Base-by-base conservation (phyloP, 2,797 vertebrate genomes). In the Psittacula echo region DNA sequence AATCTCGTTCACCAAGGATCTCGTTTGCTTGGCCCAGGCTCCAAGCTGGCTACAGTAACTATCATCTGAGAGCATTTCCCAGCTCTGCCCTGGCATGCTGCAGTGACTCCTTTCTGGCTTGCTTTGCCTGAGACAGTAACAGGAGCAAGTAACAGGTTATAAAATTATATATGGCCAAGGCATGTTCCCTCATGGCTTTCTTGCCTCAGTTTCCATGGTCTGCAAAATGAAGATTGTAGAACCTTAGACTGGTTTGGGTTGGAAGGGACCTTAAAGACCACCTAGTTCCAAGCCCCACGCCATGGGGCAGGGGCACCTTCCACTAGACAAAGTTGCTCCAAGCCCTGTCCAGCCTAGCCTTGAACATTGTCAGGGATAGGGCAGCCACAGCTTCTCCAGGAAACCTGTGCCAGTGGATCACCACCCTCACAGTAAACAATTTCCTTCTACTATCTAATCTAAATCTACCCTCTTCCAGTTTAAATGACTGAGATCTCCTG, bases 11-110 rank as follows among this genome's bases (percentile, higher is more conserved):
- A n/a, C 50, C 7, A 0, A 37, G 27, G 18, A 56, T 64, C 54
- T 53, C 65, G 87, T 62, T n/a, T 54, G 30, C 48, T 32, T 47
- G 22, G 37, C 32, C 16, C 22, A 85, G 30, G 23, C 39, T 80
- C 51, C 37, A 39, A 64, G 44, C 10, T 54, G 34, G 26, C 50
- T 47, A 72, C 17, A 51, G 51, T 4, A 5, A 24, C 4, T 27
- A 44, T 34, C 16, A 60, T 56, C 34, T 4, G 3, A 87, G 27
- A 83, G 39, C 41, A 48, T 47, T 30, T 78, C 83, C n/a, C 42
- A 68, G 64, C 60, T 73, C 50, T 2, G 2, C 15, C 21, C 39
- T 0, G 1, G 60, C 23, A 44, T 2, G 4, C 45, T 48, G 11
- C 54, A 39, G 75, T 34, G 39, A 23, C 75, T 68, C 24, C 13